Base-by-base conservation (phyloP, 2,113 vertebrate genomes). In the Rhinopomastus cyanomelas region DNA sequence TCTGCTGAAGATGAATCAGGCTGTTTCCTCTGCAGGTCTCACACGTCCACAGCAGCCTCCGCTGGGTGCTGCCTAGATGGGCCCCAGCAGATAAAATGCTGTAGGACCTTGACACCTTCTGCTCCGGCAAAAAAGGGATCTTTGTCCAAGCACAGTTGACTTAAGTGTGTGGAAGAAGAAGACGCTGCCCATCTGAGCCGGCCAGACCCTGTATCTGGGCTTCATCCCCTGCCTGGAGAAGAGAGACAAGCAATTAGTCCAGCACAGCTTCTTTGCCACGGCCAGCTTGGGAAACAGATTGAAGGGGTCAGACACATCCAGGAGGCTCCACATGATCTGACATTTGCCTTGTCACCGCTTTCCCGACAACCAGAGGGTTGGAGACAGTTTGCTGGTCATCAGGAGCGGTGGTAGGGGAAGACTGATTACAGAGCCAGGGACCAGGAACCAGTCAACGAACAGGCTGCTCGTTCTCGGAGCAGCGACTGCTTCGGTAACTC, bases 311-410 rank as follows among this genome's bases (percentile, higher is more conserved):
- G 27, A 78, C 90, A 83, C 81, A 78, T 71, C 91, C 81, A 27
- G 88, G 78, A 95, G 69, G 90, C 92, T 92, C 92, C 92, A 37
- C 92, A 91, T 88, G 92, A 93, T 94, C 77, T 88, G 94, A 93
- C 86, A 94, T 90, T 96, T 78, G 86, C 90, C 90, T 93, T 94
- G 90, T 95, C 94, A 93, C 86, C 90, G 81, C 87, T 61, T 94
- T 52, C 77, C 79, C 88, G 94, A 88, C 92, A 95, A n/a, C 73
- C 94, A 93, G 90, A 72, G 95, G 95, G 90, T 29, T 81, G 94
- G 81, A 94, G 94, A 27, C 88, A 92, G 84, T 34, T 53, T 78
- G 83, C 69, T 86, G 90, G 95, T 67, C 90, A 81, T 65, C 22
- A 48, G 88, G 23, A 74, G 86, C 10, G 1, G 32, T 5, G 7